Conservation (phyloP, 2,888 invertebrate genomes). For the Caenorhabditis macrosperma region DNA sequence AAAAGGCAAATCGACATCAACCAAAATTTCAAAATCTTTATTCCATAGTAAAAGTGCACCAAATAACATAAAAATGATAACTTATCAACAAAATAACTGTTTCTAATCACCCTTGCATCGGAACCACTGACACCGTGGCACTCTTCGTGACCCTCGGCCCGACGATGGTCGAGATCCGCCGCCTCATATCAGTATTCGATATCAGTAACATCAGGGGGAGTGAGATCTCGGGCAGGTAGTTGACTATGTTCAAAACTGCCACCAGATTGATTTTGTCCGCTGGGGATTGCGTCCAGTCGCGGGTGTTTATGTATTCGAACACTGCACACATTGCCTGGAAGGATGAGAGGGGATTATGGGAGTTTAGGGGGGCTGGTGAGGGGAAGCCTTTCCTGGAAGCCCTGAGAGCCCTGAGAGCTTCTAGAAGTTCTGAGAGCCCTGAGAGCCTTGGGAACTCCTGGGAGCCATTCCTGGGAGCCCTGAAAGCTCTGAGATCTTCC, state of each 20-base stretch:
- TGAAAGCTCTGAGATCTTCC: too few species aligned
- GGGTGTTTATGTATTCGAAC: constrained; percentile 7
- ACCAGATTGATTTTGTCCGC: constrained; percentile 10
- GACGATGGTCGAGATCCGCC: neutral
- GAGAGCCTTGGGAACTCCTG: too few species aligned
- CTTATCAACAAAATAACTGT: neutral
- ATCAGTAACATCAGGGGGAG: constrained; percentile 9
- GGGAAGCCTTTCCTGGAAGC: too few species aligned
- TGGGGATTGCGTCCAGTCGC: neutral
- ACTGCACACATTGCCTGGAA: constrained; percentile 14
- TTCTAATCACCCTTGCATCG: neutral
- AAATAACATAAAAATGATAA: neutral
- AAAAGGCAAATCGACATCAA: too few species aligned
- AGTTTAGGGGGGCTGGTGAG: too few species aligned
- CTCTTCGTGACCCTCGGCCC: neutral
- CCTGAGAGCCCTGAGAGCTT: too few species aligned
- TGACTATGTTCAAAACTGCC: constrained; percentile 6
- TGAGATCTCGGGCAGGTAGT: constrained; percentile 10
- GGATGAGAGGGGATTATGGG: too few species aligned
- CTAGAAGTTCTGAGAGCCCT: too few species aligned
- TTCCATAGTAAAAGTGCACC: neutral
- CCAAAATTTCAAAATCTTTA: too few species aligned
- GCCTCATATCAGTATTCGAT: constrained; percentile 5
- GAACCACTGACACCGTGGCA: neutral
- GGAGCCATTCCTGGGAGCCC: too few species aligned